These are phyloP conservation scores for Mormyrus iriodes DNA, from an alignment of 2,113 vertebrate genomes.

Conservation along the genomic window DNA sequence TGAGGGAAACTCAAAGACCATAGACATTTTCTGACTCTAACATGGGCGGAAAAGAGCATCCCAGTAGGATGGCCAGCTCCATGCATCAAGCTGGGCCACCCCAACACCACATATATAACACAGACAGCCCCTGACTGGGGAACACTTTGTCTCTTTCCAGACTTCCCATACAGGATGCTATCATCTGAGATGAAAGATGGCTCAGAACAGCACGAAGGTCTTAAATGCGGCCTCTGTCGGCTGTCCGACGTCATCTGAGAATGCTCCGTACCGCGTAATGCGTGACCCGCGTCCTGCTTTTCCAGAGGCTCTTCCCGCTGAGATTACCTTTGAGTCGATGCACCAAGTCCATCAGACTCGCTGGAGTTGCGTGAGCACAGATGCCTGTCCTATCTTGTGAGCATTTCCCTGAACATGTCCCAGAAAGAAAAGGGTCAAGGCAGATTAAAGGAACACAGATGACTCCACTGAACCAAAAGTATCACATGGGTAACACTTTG, in stretches of 20 bases:
- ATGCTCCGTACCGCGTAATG: constrained; percentile 27
- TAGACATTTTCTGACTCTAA: constrained; percentile 47
- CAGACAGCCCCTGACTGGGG: constrained; percentile 48
- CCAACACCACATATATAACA: constrained; percentile 52
- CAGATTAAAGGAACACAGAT: not conserved
- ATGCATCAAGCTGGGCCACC: constrained; percentile 49
- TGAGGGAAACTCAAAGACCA: constrained; percentile 43
- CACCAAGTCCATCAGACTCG: not conserved
- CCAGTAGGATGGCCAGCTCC: constrained; percentile 46
- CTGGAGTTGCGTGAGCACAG: not conserved
- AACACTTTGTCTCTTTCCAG: constrained; percentile 47
- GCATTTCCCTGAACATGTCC: not conserved
- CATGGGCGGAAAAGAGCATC: constrained; percentile 35
- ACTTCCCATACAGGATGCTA: constrained; percentile 42
- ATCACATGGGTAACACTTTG: not conserved
- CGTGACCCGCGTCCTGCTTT: constrained; percentile 27
- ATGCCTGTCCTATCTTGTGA: not conserved
- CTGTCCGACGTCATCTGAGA: constrained; percentile 36
- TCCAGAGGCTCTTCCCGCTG: constrained; percentile 23
- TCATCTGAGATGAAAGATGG: constrained; percentile 25
- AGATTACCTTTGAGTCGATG: not conserved
- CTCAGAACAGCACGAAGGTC: constrained; percentile 41
- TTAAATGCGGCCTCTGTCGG: constrained; percentile 35
- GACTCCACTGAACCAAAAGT: not conserved
- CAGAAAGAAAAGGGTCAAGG: too few species aligned